Conservation (phyloP, 92 coral and sea anemone genomes). For the Zoanthus solanderi region DNA sequence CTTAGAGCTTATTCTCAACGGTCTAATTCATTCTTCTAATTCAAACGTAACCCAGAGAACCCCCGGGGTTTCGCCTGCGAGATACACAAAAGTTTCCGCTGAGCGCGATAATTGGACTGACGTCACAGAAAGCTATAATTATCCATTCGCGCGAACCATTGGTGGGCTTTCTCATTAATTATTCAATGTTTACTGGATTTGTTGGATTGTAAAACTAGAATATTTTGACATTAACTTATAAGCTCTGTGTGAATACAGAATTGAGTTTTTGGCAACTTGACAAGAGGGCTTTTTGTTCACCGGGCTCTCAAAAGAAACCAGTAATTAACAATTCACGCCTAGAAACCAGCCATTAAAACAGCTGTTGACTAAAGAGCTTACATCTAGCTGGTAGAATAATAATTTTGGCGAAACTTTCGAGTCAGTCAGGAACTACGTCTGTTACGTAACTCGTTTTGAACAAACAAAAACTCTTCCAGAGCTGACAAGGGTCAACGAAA, state of each 20-base stretch:
- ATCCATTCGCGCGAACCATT: conserved; percentile 52
- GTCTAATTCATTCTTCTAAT: conserved; percentile 23
- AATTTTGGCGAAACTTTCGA: background rate
- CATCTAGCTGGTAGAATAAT: background rate
- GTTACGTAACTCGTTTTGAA: background rate
- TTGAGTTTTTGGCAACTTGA: conserved; percentile 40
- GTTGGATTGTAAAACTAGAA: conserved; percentile 48
- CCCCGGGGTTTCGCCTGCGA: conserved; percentile 38
- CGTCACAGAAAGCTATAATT: conserved; percentile 43
- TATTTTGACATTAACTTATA: conserved; percentile 27
- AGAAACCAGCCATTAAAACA: conserved; percentile 13
- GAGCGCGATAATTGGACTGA: conserved; percentile 45
- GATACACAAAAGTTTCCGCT: conserved; percentile 13
- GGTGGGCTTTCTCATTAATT: conserved; percentile 76
- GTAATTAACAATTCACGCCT: conserved; percentile 5
- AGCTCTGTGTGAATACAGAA: conserved; percentile 9
- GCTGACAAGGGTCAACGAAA: conserved; percentile 29
- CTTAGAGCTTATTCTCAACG: background rate
- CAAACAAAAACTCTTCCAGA: background rate
- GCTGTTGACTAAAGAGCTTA: background rate
- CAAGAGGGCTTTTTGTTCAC: conserved; percentile 30
- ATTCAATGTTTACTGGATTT: conserved; percentile 84
- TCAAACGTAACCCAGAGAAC: conserved; percentile 7
- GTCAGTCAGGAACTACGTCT: background rate
- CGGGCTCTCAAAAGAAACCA: background rate